phyloP scores from a whole-genome alignment of 2,888 invertebrate species.

The Keiferia lycopersicella region DNA sequence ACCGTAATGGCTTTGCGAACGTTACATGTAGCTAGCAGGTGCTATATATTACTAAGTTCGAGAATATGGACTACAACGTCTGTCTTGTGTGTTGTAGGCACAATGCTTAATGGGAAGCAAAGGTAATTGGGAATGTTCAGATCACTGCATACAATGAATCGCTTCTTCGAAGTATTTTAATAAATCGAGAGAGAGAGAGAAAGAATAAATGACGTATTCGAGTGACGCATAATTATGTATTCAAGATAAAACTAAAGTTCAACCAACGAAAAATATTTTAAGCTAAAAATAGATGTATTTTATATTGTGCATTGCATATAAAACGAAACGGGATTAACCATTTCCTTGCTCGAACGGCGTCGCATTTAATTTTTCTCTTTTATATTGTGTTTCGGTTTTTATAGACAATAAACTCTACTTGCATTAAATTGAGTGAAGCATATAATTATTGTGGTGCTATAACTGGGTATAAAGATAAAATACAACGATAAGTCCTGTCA shows the following conservation, averaged over 20 bases:
- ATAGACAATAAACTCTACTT: background rate
- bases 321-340: background rate
- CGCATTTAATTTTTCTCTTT: background rate
- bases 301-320: background rate
- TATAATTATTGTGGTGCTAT: too few relatives aligned
- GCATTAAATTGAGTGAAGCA: too few relatives aligned
- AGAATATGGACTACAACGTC: background rate
- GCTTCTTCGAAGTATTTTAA: too few relatives aligned
- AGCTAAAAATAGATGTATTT: background rate
- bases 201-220: too few relatives aligned
- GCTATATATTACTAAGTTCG: background rate
- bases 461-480: too few relatives aligned
- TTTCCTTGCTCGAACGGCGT: background rate
- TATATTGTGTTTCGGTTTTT: background rate
- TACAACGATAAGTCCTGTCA: too few relatives aligned
- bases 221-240: too few relatives aligned
- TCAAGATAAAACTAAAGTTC: too few relatives aligned
- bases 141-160: background rate
- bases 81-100: background rate
- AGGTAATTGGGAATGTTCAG: background rate
- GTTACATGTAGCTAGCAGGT: slow-evolving; percentile 4
- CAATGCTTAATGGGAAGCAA: background rate
- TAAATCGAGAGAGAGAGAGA: too few relatives aligned
- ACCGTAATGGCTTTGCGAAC: slow-evolving; percentile 25
- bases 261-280: background rate